These are phyloP conservation scores for chimpanzee (Pan troglodytes) DNA, from an alignment of 2,113 vertebrate species.

Conservation along the genomic window DNA sequence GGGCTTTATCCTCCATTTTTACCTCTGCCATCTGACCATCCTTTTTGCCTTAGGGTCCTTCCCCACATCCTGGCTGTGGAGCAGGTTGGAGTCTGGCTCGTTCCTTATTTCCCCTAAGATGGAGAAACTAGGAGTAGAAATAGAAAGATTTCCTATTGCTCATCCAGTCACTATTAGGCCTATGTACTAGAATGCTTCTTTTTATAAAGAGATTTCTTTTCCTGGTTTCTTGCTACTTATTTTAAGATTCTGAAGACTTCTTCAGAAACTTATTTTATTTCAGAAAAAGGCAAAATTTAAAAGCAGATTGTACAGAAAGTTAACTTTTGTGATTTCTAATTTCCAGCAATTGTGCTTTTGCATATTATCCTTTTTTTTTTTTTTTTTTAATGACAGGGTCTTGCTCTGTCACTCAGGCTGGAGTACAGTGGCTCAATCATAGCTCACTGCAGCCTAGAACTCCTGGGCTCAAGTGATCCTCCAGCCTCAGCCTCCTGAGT, in stretches of 20 bases:
- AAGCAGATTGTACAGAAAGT: neutral
- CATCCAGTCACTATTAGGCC: neutral
- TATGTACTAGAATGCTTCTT: neutral
- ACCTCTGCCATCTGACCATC: neutral
- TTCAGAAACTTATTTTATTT: neutral
- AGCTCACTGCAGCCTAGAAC: too few species aligned
- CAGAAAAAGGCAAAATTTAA: neutral
- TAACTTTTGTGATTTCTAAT: neutral
- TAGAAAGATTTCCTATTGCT: neutral
- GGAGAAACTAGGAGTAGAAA: neutral
- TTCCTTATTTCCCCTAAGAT: neutral
- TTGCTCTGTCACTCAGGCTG: too few species aligned
- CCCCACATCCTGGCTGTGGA: neutral
- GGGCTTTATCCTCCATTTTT: neutral
- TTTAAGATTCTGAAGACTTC: conserved; percentile 14
- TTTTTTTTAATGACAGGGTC: too few species aligned
- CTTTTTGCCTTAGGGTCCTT: neutral
- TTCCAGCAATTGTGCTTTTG: neutral
- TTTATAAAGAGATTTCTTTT: neutral
- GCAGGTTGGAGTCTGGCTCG: neutral
- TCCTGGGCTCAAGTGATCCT: too few species aligned
- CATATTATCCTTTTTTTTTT: neutral
- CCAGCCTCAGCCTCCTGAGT: too few species aligned
- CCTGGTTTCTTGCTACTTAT: neutral
- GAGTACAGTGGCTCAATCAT: too few species aligned